Conservation (phyloP, 2,797 vertebrate species). For the Heliangelus exortis region DNA sequence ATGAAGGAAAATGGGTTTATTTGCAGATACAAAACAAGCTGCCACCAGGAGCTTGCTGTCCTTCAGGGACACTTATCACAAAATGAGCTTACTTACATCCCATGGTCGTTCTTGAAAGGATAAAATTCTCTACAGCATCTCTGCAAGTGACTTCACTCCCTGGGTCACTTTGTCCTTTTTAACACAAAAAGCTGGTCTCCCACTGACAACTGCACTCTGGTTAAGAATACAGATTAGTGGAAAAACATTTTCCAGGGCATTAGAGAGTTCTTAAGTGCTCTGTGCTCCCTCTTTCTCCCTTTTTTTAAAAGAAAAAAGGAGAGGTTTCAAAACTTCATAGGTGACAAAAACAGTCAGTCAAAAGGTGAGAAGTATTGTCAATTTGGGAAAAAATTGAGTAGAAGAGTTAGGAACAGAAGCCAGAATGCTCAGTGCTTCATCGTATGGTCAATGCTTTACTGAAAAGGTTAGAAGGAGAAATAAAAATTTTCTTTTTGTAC, state of each 20-base stretch:
- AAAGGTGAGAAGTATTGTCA: not conserved
- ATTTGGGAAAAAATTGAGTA: not conserved
- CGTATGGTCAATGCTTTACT: not conserved
- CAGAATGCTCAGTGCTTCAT: not conserved
- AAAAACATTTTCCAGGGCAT: not conserved
- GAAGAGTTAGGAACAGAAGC: not conserved
- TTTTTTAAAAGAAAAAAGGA: not conserved
- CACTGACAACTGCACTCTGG: not conserved
- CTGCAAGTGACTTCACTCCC: not conserved
- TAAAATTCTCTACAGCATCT: not conserved
- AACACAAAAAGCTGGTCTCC: not conserved
- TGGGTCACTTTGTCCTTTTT: conserved; percentile 4
- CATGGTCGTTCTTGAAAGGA: not conserved
- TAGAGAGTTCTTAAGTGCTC: not conserved
- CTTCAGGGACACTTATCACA: not conserved
- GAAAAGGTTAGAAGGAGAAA: not conserved
- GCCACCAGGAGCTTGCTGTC: not conserved
- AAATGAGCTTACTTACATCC: not conserved
- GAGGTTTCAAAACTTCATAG: rapidly evolving
- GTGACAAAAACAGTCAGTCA: not conserved
- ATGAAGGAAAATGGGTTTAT: not conserved
- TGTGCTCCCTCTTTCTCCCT: not conserved
- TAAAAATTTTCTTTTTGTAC: not conserved
- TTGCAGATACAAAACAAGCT: not conserved
- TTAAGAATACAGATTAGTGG: conserved; percentile 22